Evolutionary conservation across 2,797 vertebrate genomes (phyloP), one percentile per base, ranked within the genome.

Genomic region (Neosilurus hyrtlii): DNA sequence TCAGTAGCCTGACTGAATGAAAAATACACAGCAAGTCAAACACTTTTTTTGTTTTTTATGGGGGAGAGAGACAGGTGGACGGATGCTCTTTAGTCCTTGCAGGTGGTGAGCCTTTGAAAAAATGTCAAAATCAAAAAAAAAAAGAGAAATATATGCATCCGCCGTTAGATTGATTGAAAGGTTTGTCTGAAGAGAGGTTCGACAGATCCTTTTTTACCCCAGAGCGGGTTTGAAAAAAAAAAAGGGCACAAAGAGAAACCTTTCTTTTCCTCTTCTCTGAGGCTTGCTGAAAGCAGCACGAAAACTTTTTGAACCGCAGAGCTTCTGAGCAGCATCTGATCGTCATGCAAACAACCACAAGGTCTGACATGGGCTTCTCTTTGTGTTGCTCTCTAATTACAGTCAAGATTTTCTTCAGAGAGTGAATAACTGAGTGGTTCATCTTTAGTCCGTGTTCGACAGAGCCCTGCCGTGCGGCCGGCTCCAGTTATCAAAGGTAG

Each of bases 271-370:
- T 2, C 2, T 30, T 75, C 72, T 37, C 52, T 35, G 54, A 4
- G 26, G 26, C 71, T 73, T 73, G 15, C 51, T 35, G 24, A 56
- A 56, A 74, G 26, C 24, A 4, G 51, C 20, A 12, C 22, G 8
- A n/a, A 54, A 26, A 54, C 1, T 3, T 14, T 35, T 14, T 35
- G n/a, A 54, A 73, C 71, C n/a, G 9, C 71, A 18, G 54, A 7
- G 88, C 26, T 54, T 82, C 82, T 85, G 66, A 85, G 51, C 81
- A 75, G 88, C 87, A 85, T 83, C 66, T 89, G 84, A 82, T 20
- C 71, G 35, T 24, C 5, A n/a, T 73, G 68, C 18, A 56, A 54
- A 49, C 7, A 16, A 37, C 9, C 26, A 0, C 26, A 2, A 11
- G 51, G 26, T 43, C 35, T 26, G 18, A 16, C 1, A 1, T 30